Evolutionary conservation across 2,797 vertebrate species (phyloP), one percentile per base, ranked within the genome.

Genomic region (Cryptoblepharus egeriae): DNA sequence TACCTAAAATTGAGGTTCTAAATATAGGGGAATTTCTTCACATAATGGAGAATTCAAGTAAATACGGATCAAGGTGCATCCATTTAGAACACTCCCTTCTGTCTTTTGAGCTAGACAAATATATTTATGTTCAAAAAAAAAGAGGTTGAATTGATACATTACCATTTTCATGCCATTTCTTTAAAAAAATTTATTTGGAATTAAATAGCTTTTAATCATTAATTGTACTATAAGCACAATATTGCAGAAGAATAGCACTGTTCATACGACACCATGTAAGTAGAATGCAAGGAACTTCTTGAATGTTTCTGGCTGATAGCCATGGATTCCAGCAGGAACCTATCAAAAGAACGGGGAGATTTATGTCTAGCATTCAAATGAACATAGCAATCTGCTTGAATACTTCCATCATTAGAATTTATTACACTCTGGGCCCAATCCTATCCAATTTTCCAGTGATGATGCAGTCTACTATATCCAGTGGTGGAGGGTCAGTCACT

Each of bases 211-310:
- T 92, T 88, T 86, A 79, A 39, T 30, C 22, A 24, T 82, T 70
- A 77, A 76, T 9, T 32, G 85, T 89, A 90, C 74, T 58, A 30
- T 26, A 90, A 76, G 86, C 82, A 82, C 85, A 88, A 61, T 26
- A 87, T 87, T 90, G 88, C 82, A 90, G 82, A 70, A 12, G 55
- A 71, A 87, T 77, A 86, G 87, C 86, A 88, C 74, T 71, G 49
- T 88, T 97, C 95, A 97, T 26, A 94, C 91, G 24, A 95, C 95
- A 88, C 98, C 98, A 0, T 99, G 96, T 73, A 99, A 94, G 93
- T 97, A 98, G 82, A 99, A 93, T 15, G 97, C 96, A 94, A 99
- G 94, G 93, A 99, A 98, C 95, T 98, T 99, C 91, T 89, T 96
- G 96, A 99, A 99, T 3, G 96, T 97, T 89, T 97, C 96, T 45